Percentiles rank a stretch among this genome's conserved stretches.
Conservation (phyloP, 2,797 vertebrate genomes). For the Australoheros facetus region DNA sequence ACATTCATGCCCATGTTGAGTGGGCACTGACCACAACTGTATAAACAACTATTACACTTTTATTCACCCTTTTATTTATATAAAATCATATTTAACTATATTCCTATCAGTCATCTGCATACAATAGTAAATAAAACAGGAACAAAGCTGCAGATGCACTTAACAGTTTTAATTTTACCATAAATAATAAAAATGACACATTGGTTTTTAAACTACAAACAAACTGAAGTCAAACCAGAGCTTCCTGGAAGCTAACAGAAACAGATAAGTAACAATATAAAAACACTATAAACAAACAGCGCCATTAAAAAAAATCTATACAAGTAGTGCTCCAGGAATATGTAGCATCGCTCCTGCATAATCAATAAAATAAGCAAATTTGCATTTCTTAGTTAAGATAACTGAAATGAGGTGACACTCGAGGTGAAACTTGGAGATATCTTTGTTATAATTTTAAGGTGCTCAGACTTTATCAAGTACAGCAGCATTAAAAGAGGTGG, state of each 20-base stretch:
- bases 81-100: not conserved
- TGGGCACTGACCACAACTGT: not conserved
- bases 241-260: slow-evolving; percentile 73
- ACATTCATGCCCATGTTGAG: too few species aligned
- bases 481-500: slow-evolving; percentile 13
- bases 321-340: slow-evolving; percentile 12
- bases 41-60: not conserved
- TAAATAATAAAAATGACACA: slow-evolving; percentile 54
- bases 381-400: slow-evolving; percentile 23
- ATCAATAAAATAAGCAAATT: slow-evolving; percentile 20
- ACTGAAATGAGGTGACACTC: slow-evolving; percentile 1
- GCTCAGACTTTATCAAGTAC: slow-evolving; percentile 55
- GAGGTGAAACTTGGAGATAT: not conserved
- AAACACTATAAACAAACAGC: slow-evolving; percentile 44
- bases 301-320: slow-evolving; percentile 19
- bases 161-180: slow-evolving; percentile 53
- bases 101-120: not conserved
- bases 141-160: slow-evolving; percentile 7
- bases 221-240: slow-evolving; percentile 32
- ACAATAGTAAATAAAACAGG: not conserved
- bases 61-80: not conserved
- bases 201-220: slow-evolving; percentile 29
- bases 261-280: slow-evolving; percentile 50
- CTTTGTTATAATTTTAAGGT: slow-evolving; percentile 57
- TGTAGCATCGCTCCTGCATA: slow-evolving; percentile 1